Evolutionary conservation across 2,113 vertebrate species (phyloP).

Genomic region (Embiotoca jacksoni): DNA sequence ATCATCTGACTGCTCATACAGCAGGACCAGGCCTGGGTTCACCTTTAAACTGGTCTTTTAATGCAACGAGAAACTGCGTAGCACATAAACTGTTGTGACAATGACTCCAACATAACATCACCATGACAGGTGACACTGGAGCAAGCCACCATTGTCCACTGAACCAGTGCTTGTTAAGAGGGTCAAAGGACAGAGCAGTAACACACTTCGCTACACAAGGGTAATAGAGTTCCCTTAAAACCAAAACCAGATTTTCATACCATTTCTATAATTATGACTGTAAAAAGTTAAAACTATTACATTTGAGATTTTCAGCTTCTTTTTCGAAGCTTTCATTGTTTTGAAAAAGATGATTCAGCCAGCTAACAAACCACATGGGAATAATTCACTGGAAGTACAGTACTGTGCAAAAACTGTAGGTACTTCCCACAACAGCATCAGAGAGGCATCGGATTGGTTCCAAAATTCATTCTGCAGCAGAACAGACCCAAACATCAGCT

Average conservation of each 20-base stretch:
- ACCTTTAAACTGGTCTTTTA: background rate
- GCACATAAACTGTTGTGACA: background rate
- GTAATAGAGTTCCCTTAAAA: too few relatives aligned
- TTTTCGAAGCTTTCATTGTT: background rate
- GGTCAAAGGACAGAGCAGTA: too few relatives aligned
- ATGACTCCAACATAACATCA: background rate
- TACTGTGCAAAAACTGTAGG: background rate
- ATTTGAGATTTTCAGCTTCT: background rate
- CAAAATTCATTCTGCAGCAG: slow-evolving; percentile 3
- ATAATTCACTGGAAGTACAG: background rate
- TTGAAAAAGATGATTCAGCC: too few relatives aligned
- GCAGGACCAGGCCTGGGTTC: too few relatives aligned
- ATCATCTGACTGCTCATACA: too few relatives aligned
- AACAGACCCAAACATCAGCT: slow-evolving; percentile 1
- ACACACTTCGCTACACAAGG: too few relatives aligned
- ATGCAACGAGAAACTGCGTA: background rate
- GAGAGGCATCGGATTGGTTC: background rate
- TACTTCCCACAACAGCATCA: background rate
- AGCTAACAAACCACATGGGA: background rate
- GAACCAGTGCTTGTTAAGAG: too few relatives aligned
- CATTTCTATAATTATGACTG: too few relatives aligned
- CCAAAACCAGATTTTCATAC: too few relatives aligned
- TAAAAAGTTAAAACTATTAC: background rate
- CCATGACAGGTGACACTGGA: too few relatives aligned
- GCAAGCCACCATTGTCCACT: too few relatives aligned